Evolutionary conservation across 2,888 invertebrate species (phyloP).

Genomic region (Meta bourneti): DNA sequence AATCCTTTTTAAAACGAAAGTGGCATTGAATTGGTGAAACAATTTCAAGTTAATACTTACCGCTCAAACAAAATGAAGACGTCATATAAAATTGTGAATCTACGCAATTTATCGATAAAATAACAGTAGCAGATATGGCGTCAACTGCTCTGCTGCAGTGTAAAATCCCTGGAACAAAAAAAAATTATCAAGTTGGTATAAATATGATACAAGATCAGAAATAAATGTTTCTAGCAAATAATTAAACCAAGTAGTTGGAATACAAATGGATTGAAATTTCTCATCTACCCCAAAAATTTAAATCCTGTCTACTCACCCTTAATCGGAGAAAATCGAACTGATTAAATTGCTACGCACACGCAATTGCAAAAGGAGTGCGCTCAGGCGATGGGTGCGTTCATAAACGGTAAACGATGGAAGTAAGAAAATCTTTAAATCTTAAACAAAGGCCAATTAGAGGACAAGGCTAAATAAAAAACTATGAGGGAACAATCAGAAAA

Average conservation of each 20-base stretch:
- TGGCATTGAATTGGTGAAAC: too few relatives aligned
- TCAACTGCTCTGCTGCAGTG: conserved; percentile 73
- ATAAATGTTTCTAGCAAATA: neutral
- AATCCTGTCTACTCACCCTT: conserved; percentile 48
- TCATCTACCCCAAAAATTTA: neutral
- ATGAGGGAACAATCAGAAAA: too few relatives aligned
- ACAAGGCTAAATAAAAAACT: too few relatives aligned
- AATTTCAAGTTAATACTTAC: conserved; percentile 83
- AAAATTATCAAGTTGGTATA: neutral
- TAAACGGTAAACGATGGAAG: neutral
- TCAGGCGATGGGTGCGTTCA: neutral
- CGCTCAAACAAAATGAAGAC: conserved; percentile 94
- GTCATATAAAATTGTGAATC: conserved; percentile 89
- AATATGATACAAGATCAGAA: neutral
- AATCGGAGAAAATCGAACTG: conserved; percentile 73
- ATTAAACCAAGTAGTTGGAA: neutral
- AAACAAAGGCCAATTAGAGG: neutral
- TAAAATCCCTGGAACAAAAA: conserved; percentile 53
- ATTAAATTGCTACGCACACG: conserved; percentile 57
- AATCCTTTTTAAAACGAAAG: neutral
- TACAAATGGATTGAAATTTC: neutral
- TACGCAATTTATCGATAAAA: conserved; percentile 76
- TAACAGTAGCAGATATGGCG: conserved; percentile 72
- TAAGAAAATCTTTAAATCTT: neutral
- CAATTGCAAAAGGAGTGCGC: conserved; percentile 55